phyloP scores from a whole-genome alignment of 1,140 invertebrate species.

The Bombus sibiricus region DNA sequence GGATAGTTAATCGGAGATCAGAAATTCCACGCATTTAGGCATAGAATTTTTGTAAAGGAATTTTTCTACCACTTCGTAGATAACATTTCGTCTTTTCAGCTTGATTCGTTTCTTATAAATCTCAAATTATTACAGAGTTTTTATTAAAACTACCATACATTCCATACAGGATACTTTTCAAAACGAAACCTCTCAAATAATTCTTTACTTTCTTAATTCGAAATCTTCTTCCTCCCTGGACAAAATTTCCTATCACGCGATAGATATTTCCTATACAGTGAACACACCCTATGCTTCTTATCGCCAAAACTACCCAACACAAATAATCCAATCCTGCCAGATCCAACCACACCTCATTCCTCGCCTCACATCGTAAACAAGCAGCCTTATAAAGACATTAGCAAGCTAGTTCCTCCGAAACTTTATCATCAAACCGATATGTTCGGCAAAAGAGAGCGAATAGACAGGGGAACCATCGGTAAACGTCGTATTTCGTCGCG shows the following conservation, averaged over 20 bases:
- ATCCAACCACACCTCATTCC: not conserved
- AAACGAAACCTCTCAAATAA: no score
- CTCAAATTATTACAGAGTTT: not conserved
- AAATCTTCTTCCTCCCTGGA: not conserved
- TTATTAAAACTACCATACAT: not conserved
- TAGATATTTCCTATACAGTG: not conserved
- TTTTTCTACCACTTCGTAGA: no score
- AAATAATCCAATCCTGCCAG: not conserved
- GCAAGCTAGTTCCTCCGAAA: not conserved
- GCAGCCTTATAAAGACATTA: not conserved
- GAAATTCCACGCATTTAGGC: no score
- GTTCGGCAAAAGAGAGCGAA: not conserved
- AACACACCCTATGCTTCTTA: not conserved
- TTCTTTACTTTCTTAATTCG: not conserved
- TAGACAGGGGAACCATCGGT: not conserved
- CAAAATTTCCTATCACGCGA: not conserved
- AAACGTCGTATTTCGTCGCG: constrained; percentile 35
- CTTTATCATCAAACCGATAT: not conserved
- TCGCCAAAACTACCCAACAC: not conserved
- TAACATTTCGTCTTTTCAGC: no score
- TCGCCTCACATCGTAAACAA: not conserved
- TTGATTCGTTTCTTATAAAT: no score
- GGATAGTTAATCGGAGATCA: no score
- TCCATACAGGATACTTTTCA: no score
- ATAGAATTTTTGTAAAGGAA: no score